Evolutionary conservation across 1,140 invertebrate genomes (phyloP), one percentile per base, ranked within the genome.

Genomic region (Muscidifurax raptorellus): DNA sequence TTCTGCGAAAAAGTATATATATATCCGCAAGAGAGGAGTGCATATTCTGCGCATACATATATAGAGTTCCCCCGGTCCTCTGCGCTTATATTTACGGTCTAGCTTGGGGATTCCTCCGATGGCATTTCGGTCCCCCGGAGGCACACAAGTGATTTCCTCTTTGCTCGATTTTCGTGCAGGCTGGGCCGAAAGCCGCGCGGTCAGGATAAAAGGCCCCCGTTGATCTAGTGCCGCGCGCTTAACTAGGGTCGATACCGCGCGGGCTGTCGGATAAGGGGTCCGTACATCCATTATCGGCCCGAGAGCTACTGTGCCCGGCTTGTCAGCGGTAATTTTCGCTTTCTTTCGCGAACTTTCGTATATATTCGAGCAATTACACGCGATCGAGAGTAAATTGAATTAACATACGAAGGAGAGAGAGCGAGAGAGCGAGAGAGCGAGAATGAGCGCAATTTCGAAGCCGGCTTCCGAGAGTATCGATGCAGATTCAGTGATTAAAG

Each of bases 201-300:
- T 0, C 52, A 4, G 52, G 52, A 59, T 59, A 6, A 59, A 59
- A 88, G 89, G 90, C 87, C 86, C 89, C 90, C 91, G 90, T 92
- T 93, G 91, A 93, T 93, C 91, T 92, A 92, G 91, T 92, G 90
- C 90, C 86, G 86, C 84, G 86, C 89, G 88, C 87, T 92, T 92
- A 92, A 92, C 90, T 92, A 92, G 90, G 88, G 87, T 86, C 88
- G 85, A n/a, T n/a, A 18, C 47, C 40, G 27, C 30, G 13, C 88
- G 90, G 90, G 90, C 88, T 88, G 88, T 89, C 84, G 89, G 91
- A 91, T 91, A 91, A 92, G 90, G 86, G 88, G 84, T 86, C 44
- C 12, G 6, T 1, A 10, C 15, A 30, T 32, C 22, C 10, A 72
- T 59, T 72, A 72, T 69, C 28, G 32, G 25, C 6, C 5, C 2